Conservation (phyloP, 2,888 invertebrate genomes). For the Cantharis rufa region DNA sequence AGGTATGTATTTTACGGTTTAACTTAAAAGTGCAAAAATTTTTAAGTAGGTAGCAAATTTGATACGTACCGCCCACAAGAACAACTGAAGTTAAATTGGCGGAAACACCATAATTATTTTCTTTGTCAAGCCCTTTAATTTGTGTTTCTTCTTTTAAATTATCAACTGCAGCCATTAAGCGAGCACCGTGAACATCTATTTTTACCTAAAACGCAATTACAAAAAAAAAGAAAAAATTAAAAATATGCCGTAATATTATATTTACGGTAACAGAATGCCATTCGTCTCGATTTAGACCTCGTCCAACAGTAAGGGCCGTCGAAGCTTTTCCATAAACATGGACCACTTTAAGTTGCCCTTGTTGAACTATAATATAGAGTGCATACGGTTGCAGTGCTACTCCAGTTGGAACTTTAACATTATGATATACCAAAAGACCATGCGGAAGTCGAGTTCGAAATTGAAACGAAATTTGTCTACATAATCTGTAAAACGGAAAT, state of each 20-base stretch:
- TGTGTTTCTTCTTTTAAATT: constrained; percentile 80
- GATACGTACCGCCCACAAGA: constrained; percentile 76
- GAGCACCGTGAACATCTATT: constrained; percentile 84
- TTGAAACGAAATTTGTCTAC: constrained; percentile 86
- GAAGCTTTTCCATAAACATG: constrained; percentile 89
- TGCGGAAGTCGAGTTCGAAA: constrained; percentile 87
- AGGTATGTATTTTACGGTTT: not conserved
- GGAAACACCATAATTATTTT: constrained; percentile 84
- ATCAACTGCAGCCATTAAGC: constrained; percentile 85
- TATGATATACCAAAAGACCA: constrained; percentile 86
- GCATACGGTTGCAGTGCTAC: constrained; percentile 84
- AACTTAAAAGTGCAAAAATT: not conserved
- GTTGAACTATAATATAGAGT: constrained; percentile 87
- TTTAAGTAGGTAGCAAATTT: not conserved
- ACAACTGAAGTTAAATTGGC: constrained; percentile 87
- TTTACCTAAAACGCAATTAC: constrained; percentile 60
- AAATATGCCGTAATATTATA: not conserved
- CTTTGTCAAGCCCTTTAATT: constrained; percentile 80
- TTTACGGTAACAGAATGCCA: constrained; percentile 86
- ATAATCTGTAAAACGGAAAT: constrained; percentile 63
- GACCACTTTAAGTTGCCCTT: constrained; percentile 88
- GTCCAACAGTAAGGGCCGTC: constrained; percentile 82
- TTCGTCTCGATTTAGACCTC: constrained; percentile 84
- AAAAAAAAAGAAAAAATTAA: no score
- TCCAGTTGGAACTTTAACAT: constrained; percentile 83